phyloP scores from a whole-genome alignment of 1,140 invertebrate genomes.

The Drosophila murphyi region DNA sequence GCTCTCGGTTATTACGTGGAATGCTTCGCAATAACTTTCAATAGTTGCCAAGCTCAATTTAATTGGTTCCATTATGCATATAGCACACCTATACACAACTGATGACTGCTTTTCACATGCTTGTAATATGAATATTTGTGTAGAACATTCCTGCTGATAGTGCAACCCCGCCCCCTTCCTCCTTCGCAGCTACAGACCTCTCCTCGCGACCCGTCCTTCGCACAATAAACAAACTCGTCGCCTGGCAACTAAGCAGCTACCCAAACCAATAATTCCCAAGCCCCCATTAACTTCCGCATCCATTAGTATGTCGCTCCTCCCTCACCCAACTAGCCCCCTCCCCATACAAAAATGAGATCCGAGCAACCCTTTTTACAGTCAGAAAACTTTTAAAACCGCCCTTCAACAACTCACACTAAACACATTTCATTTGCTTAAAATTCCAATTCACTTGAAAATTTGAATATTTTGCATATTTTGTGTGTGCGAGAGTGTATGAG shows the following conservation, averaged over 20 bases:
- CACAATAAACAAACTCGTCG: slow-evolving; percentile 59
- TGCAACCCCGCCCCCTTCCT: not conserved
- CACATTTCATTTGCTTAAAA: slow-evolving; percentile 78
- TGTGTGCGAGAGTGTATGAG: slow-evolving; percentile 12
- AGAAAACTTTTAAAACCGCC: slow-evolving; percentile 26
- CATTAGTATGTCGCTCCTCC: slow-evolving; percentile 56
- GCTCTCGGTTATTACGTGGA: slow-evolving; percentile 37
- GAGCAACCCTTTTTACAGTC: slow-evolving; percentile 61
- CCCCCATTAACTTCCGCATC: slow-evolving; percentile 19
- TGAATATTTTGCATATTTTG: slow-evolving; percentile 78
- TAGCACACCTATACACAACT: slow-evolving; percentile 12
- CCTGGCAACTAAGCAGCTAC: slow-evolving; percentile 53
- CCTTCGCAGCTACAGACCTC: slow-evolving; percentile 18
- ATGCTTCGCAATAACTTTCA: slow-evolving; percentile 36
- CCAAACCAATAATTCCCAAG: slow-evolving; percentile 14
- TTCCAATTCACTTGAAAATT: slow-evolving; percentile 78
- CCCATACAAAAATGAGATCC: not conserved
- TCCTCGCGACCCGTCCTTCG: slow-evolving; percentile 25
- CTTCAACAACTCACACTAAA: slow-evolving; percentile 45
- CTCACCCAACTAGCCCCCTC: not conserved
- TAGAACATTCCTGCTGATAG: slow-evolving; percentile 12
- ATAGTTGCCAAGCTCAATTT: slow-evolving; percentile 52
- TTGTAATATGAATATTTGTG: slow-evolving; percentile 15
- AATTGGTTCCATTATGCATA: slow-evolving; percentile 53
- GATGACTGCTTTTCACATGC: not conserved